A percentile compares a stretch with the other conserved stretches of the same genome.
phyloP scores from a whole-genome alignment of 2,113 vertebrate species.

The Notothenia coriiceps region DNA sequence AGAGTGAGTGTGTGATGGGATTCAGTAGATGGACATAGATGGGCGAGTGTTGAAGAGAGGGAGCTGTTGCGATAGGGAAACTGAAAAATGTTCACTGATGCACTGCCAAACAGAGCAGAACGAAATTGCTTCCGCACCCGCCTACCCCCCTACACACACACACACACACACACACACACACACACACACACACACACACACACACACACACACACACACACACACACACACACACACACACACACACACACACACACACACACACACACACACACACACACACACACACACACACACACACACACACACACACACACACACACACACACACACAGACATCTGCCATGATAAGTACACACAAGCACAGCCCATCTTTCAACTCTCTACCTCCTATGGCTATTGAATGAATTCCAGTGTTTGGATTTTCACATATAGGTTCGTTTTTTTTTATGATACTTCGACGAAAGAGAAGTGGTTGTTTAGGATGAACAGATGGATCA shows the following conservation, averaged over 20 bases:
- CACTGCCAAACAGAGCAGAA: slow-evolving; percentile 81
- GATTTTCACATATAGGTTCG: neutral
- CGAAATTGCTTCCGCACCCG: slow-evolving; percentile 63
- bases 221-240: slow-evolving; percentile 9
- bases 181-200: neutral
- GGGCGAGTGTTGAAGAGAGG: slow-evolving; percentile 31
- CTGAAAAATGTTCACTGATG: slow-evolving; percentile 75
- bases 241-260: neutral
- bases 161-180: no score
- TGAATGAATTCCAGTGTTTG: slow-evolving; percentile 4
- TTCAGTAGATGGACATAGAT: slow-evolving; percentile 43
- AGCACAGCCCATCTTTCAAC: slow-evolving; percentile 15
- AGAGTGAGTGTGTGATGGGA: slow-evolving; percentile 18
- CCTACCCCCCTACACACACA: neutral
- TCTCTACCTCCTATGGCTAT: neutral
- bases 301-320: slow-evolving; percentile 1
- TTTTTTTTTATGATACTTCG: neutral
- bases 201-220: slow-evolving; percentile 8
- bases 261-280: neutral
- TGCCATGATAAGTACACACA: slow-evolving; percentile 25
- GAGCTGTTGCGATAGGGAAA: slow-evolving; percentile 46
- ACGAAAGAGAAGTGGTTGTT: neutral
- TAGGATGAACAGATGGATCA: slow-evolving; percentile 76
- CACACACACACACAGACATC: slow-evolving; percentile 3
- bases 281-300: slow-evolving; percentile 1